A percentile compares a stretch with the other conserved stretches of the same genome.
Evolutionary conservation across 1,140 invertebrate species (phyloP).

Genomic region (Procambarus clarkii): DNA sequence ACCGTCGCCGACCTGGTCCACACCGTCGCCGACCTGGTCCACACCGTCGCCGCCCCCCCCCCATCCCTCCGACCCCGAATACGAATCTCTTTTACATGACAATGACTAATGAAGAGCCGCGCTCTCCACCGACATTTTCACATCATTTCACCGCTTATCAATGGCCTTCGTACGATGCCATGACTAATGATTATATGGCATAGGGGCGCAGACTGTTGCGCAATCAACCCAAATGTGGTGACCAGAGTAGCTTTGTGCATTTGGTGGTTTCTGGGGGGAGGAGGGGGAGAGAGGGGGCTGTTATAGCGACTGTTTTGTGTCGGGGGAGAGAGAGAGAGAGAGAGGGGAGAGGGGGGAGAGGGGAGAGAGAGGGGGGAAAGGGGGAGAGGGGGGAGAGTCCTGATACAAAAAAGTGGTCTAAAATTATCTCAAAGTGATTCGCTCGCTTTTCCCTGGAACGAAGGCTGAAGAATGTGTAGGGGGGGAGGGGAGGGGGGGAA

Average conservation of each 20-base stretch:
- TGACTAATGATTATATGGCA: constrained; percentile 23
- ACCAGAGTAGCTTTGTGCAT: constrained; percentile 6
- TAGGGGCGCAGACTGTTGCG: background rate
- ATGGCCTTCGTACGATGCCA: constrained; percentile 30
- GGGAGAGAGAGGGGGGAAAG: background rate
- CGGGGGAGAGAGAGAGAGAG: background rate
- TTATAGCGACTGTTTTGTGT: background rate
- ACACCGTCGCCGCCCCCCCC: too few species aligned
- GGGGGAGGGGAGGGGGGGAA: too few species aligned
- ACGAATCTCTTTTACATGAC: constrained; percentile 57
- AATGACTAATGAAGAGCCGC: constrained; percentile 49
- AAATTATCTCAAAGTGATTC: background rate
- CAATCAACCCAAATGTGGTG: background rate
- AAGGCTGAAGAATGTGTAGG: too few species aligned
- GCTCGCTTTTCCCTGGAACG: background rate
- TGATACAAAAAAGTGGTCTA: too few species aligned
- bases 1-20: too few species aligned
- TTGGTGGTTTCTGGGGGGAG: constrained; percentile 17
- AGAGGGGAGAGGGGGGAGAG: background rate
- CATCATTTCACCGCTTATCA: constrained; percentile 36
- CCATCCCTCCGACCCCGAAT: background rate
- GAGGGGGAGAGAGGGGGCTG: background rate
- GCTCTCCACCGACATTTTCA: constrained; percentile 13
- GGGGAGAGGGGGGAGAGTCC: background rate
- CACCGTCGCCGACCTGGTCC: too few species aligned